Base-by-base conservation (phyloP, 2,888 invertebrate species). In the Cheilosia urbana region DNA sequence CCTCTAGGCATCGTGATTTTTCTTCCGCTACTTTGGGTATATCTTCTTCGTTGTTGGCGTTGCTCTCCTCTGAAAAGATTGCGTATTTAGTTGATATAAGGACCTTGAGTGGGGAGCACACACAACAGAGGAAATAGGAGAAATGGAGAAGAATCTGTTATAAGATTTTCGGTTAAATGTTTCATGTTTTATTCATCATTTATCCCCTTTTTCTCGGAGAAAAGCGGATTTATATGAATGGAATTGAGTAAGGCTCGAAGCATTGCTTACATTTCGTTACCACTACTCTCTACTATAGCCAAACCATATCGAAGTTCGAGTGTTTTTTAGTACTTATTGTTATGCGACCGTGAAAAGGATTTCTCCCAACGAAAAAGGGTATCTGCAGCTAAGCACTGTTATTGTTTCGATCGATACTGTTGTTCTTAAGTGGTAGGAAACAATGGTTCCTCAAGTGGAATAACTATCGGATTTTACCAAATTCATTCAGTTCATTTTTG, bases 181-280 rank as follows among this genome's bases (percentile, higher is more conserved):
- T 80, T 87, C 71, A 87, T 88, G 82, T 87, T 87, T 88, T 87
- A 88, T 87, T 81, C 87, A 81, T 75, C 83, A 80, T 81, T 80
- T 60, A 75, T 87, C 81, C 87, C 72, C 81, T 87, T 87, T 85
- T 87, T 37, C 69, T 27, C 27, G 15, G 63, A 62, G 80, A 80
- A 88, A 88, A 85, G 73, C 53, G 75, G 82, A 85, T 68, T 83
- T 82, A 72, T 79, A 85, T 79, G 65, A 87, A 68, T 55, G 55
- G 53, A 65, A 73, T 80, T 19, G 76, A 58, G 47, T 71, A 78
- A 49, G 60, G 62, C 76, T 55, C 24, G 51, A 76, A 72, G 66
- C 80, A 81, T 58, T 49, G 55, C 24, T 55, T 53, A 80, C 42
- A 57, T 63, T 55, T 62, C 19, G 49, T 55, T 40, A 42, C 13